Evolutionary conservation across 2,888 invertebrate genomes (phyloP), one percentile per base, ranked within the genome.

Genomic region (Phaedon cochleariae): DNA sequence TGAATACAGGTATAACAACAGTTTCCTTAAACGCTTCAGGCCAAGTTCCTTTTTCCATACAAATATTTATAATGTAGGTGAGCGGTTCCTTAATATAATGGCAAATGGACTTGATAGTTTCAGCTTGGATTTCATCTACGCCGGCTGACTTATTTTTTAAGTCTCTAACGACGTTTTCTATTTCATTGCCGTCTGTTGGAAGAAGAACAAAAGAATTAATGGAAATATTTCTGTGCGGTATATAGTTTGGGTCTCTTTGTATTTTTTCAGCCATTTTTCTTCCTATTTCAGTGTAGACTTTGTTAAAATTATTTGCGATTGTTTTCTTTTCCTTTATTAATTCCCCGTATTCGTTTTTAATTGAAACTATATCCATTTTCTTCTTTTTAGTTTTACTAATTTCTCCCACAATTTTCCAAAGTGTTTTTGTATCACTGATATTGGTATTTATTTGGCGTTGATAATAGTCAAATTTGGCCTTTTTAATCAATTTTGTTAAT

Each of bases 11-110:
- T 21, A 52, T 15, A 29, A 29, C 18, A 52, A 52, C n/a, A n/a
- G 52, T 29, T 17, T 29, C 29, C 18, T 52, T 52, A 31, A 52
- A 52, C 7, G 52, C 52, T 52, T 52, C 22, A 15, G 52, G 52
- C 52, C 52, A 52, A 15, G 2, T 49, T 17, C 20, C 49, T 15
- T 12, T 49, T 49, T 49, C 21, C 21, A 49, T 49, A 49, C 49
- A 49, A 10, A 6, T 49, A 26, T 26, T 26, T 26, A 26, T 26
- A 7, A 26, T 26, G 22, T 49, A 48, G 20, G 48, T 48, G 48
- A 48, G 2, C 9, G 48, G 48, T 17, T 48, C 17, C 17, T 9
- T 48, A 9, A 49, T 52, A 29, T 52, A 9, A 29, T 26, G 18
- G 7, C n/a, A 29, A 18, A 29, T 17, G 29, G 52, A 15, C 9